Conservation (phyloP, 2,113 vertebrate species). For the Zosterops pallidus region DNA sequence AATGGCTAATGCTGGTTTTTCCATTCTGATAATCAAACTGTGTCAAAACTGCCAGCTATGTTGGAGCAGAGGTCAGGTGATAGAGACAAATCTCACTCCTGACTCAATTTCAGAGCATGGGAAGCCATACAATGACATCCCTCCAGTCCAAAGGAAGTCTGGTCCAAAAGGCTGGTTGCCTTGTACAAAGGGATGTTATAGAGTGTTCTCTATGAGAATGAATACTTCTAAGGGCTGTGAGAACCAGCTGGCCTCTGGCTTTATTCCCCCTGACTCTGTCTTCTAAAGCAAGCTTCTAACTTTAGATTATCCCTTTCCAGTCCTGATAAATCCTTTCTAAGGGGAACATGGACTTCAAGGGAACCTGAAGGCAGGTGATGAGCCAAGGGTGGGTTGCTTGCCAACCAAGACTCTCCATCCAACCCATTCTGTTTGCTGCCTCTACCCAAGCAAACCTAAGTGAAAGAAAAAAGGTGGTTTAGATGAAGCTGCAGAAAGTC, state of each 20-base stretch:
- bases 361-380: neutral
- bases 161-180: neutral
- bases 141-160: neutral
- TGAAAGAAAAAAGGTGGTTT: neutral
- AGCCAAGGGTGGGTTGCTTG: neutral
- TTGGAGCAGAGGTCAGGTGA: neutral
- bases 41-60: neutral
- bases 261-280: neutral
- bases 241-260: neutral
- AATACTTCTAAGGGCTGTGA: neutral
- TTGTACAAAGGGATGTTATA: fast-evolving
- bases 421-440: neutral
- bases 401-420: neutral
- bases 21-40: neutral
- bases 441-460: neutral
- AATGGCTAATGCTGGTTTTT: neutral
- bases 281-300: neutral
- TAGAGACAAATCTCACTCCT: neutral
- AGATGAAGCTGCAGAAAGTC: neutral
- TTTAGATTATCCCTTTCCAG: neutral
- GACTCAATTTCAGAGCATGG: neutral
- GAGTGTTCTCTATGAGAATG: neutral
- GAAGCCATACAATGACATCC: neutral
- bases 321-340: neutral
- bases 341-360: neutral